Conservation (phyloP, 2,888 invertebrate species). For the Flexamia atlantica region DNA sequence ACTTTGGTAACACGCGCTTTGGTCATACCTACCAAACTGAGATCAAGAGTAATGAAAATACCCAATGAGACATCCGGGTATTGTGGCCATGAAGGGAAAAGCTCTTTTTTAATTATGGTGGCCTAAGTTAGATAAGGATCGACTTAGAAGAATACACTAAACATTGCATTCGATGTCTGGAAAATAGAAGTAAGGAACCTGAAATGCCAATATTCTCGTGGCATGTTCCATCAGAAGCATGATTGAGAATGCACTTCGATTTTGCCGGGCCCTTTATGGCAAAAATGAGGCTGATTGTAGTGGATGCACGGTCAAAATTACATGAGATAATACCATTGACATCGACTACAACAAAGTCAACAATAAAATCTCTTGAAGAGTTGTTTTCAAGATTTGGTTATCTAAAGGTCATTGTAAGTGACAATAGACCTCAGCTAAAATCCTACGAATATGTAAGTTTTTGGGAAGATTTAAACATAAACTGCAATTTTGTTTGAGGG, state of each 20-base stretch:
- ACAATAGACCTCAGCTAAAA: conserved; percentile 58
- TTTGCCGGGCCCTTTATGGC: conserved; percentile 67
- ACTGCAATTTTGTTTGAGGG: too few species aligned
- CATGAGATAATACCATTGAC: conserved; percentile 20
- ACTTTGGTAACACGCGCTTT: conserved; percentile 49
- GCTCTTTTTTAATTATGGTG: conserved; percentile 66
- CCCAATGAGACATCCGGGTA: conserved; percentile 66
- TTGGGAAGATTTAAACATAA: conserved; percentile 13
- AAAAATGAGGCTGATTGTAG: conserved; percentile 64
- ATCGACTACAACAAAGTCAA: conserved; percentile 13
- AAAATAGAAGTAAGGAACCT: conserved; percentile 26
- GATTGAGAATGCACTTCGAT: conserved; percentile 69
- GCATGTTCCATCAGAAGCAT: conserved; percentile 67
- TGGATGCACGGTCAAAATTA: conserved; percentile 59
- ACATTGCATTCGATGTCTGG: conserved; percentile 46
- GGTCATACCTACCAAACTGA: conserved; percentile 49
- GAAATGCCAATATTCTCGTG: conserved; percentile 65
- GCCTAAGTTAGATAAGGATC: conserved; percentile 64
- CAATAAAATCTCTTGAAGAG: conserved; percentile 64
- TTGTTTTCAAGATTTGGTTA: conserved; percentile 66
- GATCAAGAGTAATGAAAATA: conserved; percentile 42
- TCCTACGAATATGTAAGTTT: conserved; percentile 29
- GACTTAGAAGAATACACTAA: conserved; percentile 65
- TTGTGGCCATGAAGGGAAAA: conserved; percentile 67
- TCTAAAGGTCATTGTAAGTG: conserved; percentile 62